Base-by-base conservation (phyloP, 2,113 vertebrate species). In the Hystrix cristata region DNA sequence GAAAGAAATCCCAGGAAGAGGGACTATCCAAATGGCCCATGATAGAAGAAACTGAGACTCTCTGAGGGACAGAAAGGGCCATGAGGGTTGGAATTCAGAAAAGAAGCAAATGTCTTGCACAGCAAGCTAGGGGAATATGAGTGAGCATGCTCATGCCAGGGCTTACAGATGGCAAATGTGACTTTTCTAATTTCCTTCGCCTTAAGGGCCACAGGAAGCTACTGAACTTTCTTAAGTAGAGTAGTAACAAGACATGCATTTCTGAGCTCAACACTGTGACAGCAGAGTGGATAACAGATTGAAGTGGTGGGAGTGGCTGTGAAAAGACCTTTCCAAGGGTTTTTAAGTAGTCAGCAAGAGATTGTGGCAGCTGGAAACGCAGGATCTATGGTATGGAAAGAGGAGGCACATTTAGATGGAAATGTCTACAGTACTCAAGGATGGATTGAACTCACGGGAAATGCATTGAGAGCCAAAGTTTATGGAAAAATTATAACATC, bases 401-500 rank as follows among this genome's bases (percentile, higher is more conserved):
- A 79, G 27, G 69, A 81, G 48, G 71, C 65, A 92, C 46, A 43
- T n/a, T 53, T 31, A 83, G 38, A 38, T 1, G 29, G 25, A 97
- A 86, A 85, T 25, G 5, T 62, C 84, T 11, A 8, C 9, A n/a
- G 59, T 18, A 19, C 14, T 76, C 27, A 10, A 2, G 13, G n/a
- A 91, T 3, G 31, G 38, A 69, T 2, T 59, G n/a, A 48, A 80
- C 65, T 91, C 27, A 55, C 0, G 7, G 60, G 29, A 38, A 90
- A 82, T 51, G 78, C 38, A 95, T 7, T 5, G 53, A 95, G 48
- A 97, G 48, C 48, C 82, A 88, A 86, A 25, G 55, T 51, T 74
- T 74, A 79, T 15, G 6, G 7, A 7, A 78, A 87, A 55, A 14
- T 72, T 60, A 21, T n/a, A 84, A 31, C 48, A 95, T 51, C 57